Percentiles rank a stretch among this genome's conserved stretches.
Evolutionary conservation across 92 coral and sea anemone species (phyloP).

Genomic region (Scolanthus callimorphus): DNA sequence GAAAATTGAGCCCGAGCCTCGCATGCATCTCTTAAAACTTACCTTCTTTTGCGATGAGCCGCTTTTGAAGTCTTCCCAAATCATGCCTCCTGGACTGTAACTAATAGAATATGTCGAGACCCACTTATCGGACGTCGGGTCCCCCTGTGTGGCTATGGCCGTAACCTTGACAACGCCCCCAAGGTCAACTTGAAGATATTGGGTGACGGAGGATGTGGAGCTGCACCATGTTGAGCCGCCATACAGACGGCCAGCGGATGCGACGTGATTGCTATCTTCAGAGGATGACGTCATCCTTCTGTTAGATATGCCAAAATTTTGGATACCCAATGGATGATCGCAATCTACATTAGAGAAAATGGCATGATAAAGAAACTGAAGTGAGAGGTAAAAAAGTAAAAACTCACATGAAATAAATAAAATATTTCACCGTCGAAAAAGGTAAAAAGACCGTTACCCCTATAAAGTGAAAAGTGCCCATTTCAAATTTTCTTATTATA

Average conservation of each 20-base stretch:
- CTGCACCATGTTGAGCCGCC: constrained; percentile 36
- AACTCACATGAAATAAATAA: too few species aligned
- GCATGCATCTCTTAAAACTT: too few species aligned
- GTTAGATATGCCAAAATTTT: neutral
- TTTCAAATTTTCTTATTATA: too few species aligned
- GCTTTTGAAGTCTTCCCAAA: neutral
- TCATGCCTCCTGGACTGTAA: neutral
- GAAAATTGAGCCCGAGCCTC: too few species aligned
- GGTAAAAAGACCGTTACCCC: too few species aligned
- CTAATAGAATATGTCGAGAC: constrained; percentile 5
- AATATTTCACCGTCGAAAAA: too few species aligned
- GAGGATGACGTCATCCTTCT: constrained; percentile 13
- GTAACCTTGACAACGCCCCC: constrained; percentile 22
- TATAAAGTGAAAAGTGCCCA: too few species aligned
- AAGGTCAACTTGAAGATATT: constrained; percentile 37
- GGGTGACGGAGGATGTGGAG: constrained; percentile 2
- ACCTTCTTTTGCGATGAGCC: neutral
- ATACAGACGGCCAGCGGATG: constrained; percentile 31
- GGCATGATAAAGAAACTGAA: neutral
- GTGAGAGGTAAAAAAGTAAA: too few species aligned
- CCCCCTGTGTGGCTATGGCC: constrained; percentile 37
- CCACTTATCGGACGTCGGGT: constrained; percentile 9
- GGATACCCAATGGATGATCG: constrained; percentile 11
- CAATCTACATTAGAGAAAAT: constrained; percentile 7
- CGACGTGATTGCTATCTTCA: constrained; percentile 6